Percentiles rank a stretch among this genome's conserved stretches.
Evolutionary conservation across 2,113 vertebrate genomes (phyloP).

Genomic region (Dicrurus megarhynchus): DNA sequence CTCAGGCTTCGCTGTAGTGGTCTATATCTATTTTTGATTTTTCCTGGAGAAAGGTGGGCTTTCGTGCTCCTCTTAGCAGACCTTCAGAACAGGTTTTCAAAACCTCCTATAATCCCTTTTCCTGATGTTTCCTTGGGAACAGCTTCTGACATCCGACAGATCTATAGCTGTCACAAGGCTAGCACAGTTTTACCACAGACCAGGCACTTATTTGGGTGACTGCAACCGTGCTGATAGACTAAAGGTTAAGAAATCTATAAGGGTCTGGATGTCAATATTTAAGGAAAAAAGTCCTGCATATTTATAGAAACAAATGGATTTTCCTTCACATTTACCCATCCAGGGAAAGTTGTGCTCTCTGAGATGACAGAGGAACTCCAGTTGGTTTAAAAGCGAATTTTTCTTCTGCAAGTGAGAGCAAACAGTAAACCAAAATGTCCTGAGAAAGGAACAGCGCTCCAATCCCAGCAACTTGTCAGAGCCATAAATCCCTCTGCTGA

Average conservation of each 20-base stretch:
- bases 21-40: not conserved
- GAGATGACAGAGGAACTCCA: not conserved
- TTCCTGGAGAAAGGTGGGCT: not conserved
- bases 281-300: conserved; percentile 37
- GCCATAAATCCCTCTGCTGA: conserved; percentile 29
- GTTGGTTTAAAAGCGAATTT: conserved; percentile 6
- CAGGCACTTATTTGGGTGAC: conserved; percentile 37
- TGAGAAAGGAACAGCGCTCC: conserved; percentile 38
- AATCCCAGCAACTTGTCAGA: conserved; percentile 38
- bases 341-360: not conserved
- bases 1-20: not conserved
- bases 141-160: not conserved
- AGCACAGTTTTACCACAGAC: conserved; percentile 25
- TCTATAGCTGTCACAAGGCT: conserved; percentile 51
- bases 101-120: conserved; percentile 9
- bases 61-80: not conserved
- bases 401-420: not conserved
- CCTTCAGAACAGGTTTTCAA: conserved; percentile 15
- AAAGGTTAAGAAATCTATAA: conserved; percentile 57
- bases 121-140: conserved; percentile 33
- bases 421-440: conserved; percentile 35
- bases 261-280: conserved; percentile 37
- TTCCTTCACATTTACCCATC: conserved; percentile 39
- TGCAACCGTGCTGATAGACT: not conserved
- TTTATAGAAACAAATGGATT: conserved; percentile 64